Base-by-base conservation (phyloP, 2,113 vertebrate species). In the Pedionomus torquatus region DNA sequence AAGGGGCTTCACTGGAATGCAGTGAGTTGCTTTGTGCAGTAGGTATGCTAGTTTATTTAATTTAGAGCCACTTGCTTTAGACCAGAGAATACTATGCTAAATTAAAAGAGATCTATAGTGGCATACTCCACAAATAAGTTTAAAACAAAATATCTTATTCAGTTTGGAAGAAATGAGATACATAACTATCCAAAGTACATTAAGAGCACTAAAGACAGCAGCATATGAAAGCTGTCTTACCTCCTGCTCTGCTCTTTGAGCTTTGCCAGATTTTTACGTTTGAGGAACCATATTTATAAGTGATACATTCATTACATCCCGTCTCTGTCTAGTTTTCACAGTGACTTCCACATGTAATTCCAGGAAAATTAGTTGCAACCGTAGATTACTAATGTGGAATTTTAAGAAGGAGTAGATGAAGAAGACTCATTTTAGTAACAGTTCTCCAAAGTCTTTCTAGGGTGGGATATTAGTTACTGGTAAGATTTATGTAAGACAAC, bases 151-250 rank as follows among this genome's bases (percentile, higher is more conserved):
- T 41, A 82, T 83, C 95, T 90, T 89, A 89, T 93, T 95, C 71
- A 31, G 79, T 96, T 94, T 77, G 90, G 91, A 93, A 92, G 81
- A 97, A 95, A 69, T 75, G 65, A 89, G 63, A 33, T 95, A 77
- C 72, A 68, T 80, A 92, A 64, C 95, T 93, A 93, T 87, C 95
- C 94, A 82, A 9, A 63, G 78, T 64, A 41, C 91, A 90, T 80
- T 17, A 69, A 96, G 80, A 96, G 74, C 72, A 92, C 95, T 93
- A 75, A 96, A 96, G 78, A 74, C 97, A 97, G 96, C 94, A 97
- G 78, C 91, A 92, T 97, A 93, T 74, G 58, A 95, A 96, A 87
- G 75, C 79, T 97, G 95, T 97, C 90, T 96, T 87, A 88, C 92
- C 89, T 97, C 95, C 76, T 93, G 70, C 68, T 94, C 77, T 75